A percentile compares a stretch with the other conserved stretches of the same genome.
These are phyloP conservation scores for Drosophila lini DNA, from an alignment of 1,140 invertebrate genomes.

Conservation along the genomic window DNA sequence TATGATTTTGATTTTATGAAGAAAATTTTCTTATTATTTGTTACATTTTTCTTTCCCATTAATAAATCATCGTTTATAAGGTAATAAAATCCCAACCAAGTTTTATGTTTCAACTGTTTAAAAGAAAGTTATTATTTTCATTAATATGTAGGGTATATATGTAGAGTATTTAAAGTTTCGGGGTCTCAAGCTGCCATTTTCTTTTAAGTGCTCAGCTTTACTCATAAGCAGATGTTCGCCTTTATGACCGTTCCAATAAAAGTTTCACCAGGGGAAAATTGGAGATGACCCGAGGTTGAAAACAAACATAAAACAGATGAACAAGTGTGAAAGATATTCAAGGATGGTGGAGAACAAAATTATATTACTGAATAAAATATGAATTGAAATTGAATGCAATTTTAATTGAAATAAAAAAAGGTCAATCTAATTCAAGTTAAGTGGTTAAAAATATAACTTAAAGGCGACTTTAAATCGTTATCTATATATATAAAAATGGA, in stretches of 20 bases:
- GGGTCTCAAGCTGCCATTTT: background rate
- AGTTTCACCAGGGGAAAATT: conserved; percentile 10
- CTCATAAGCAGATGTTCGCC: conserved; percentile 24
- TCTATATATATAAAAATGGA: too few species aligned
- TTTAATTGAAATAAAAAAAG: conserved; percentile 1
- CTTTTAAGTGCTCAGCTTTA: background rate
- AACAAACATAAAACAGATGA: conserved; percentile 27
- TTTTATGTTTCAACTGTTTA: background rate
- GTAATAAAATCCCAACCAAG: background rate
- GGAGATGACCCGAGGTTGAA: conserved; percentile 11
- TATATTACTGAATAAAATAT: background rate
- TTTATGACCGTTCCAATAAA: conserved; percentile 20
- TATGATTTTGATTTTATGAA: too few species aligned
- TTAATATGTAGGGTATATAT: background rate
- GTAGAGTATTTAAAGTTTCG: background rate
- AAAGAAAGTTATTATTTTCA: background rate
- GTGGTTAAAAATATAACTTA: background rate
- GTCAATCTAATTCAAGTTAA: too few species aligned
- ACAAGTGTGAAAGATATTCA: conserved; percentile 1
- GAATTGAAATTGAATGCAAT: background rate
- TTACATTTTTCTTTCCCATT: too few species aligned
- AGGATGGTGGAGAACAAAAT: background rate
- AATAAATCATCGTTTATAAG: rapidly evolving
- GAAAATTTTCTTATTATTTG: too few species aligned
- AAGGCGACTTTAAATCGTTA: background rate